phyloP scores from a whole-genome alignment of 92 coral and sea anemone species.

The Blastomussa wellsi region DNA sequence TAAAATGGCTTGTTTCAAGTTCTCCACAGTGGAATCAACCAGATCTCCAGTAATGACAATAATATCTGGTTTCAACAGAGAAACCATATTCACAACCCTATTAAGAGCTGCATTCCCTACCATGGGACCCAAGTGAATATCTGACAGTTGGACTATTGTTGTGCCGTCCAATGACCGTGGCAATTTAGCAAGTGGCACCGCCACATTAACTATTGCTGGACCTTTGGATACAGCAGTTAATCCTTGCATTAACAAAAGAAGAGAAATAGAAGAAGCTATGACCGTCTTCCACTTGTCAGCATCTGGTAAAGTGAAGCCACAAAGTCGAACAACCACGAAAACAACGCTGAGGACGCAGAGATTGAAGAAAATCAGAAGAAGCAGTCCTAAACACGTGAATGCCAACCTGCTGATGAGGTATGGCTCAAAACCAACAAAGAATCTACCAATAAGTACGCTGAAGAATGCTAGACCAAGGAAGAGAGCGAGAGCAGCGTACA shows the following conservation, averaged over 20 bases:
- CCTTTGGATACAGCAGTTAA: conserved; percentile 47
- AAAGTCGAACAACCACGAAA: conserved; percentile 24
- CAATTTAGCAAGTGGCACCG: conserved; percentile 58
- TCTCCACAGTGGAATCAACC: conserved; percentile 65
- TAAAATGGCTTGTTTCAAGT: conserved; percentile 49
- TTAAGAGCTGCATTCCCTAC: conserved; percentile 54
- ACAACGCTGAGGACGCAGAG: conserved; percentile 39
- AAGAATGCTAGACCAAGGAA: conserved; percentile 63
- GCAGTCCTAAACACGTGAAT: conserved; percentile 68
- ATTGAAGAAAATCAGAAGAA: conserved; percentile 55
- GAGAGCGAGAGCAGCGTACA: conserved; percentile 26
- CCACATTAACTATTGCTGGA: conserved; percentile 26
- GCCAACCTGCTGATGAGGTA: conserved; percentile 51
- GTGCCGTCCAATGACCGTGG: conserved; percentile 62
- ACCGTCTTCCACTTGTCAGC: conserved; percentile 32
- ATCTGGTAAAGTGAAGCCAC: conserved; percentile 14
- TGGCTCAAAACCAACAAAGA: conserved; percentile 66
- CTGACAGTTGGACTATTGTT: conserved; percentile 68
- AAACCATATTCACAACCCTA: conserved; percentile 53
- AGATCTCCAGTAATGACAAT: conserved; percentile 81
- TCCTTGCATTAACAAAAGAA: conserved; percentile 57
- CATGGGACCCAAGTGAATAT: conserved; percentile 77
- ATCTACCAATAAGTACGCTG: conserved; percentile 58
- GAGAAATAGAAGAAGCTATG: conserved; percentile 37
- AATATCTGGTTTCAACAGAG: conserved; percentile 54